Evolutionary conservation across 2,113 vertebrate genomes (phyloP), one percentile per base, ranked within the genome.

Genomic region (Nicator chloris): DNA sequence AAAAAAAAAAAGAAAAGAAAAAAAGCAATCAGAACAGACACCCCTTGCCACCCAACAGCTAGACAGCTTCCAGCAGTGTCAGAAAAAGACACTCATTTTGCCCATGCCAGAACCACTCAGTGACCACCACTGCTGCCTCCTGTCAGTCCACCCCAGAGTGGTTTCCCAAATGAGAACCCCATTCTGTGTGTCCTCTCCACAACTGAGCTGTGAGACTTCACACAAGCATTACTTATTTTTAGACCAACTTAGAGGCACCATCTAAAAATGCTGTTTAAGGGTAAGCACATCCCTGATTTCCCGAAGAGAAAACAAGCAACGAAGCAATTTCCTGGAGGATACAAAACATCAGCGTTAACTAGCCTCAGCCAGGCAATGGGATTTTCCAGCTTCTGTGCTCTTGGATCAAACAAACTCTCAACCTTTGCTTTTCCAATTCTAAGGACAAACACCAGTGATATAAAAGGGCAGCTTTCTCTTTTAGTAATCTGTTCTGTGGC

Each of bases 381-480:
- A 90, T 90, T 96, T 96, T 96, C 93, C 93, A 96, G 90, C 82
- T 93, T 94, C 86, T 81, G 66, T 91, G 75, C 66, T 90, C 63
- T 56, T 90, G 76, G 85, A 90, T 93, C 64, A 92, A 95, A 89
- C 60, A 68, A 78, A 80, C 56, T 66, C 63, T 82, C 71, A 95
- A 40, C 50, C 45, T 90, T 94, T 88, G 64, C 92, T 86, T 97
- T 94, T 95, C 85, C 82, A 90, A 68, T 83, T 95, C 92, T 77
- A 73, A 15, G 27, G 92, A 73, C 75, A 94, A 95, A 95, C 79
- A 94, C 8, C 64, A 71, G 33, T 23, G 51, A 88, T 75, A 73
- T 63, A 92, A 93, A 97, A 95, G 92, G 70, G 79, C 90, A 94
- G 47, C 54, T 88, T 91, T 96, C 93, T 94, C 90, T 90, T 96